Evolutionary conservation across 2,888 invertebrate genomes (phyloP), one percentile per base, ranked within the genome.

Genomic region (Parascotia fuliginaria): DNA sequence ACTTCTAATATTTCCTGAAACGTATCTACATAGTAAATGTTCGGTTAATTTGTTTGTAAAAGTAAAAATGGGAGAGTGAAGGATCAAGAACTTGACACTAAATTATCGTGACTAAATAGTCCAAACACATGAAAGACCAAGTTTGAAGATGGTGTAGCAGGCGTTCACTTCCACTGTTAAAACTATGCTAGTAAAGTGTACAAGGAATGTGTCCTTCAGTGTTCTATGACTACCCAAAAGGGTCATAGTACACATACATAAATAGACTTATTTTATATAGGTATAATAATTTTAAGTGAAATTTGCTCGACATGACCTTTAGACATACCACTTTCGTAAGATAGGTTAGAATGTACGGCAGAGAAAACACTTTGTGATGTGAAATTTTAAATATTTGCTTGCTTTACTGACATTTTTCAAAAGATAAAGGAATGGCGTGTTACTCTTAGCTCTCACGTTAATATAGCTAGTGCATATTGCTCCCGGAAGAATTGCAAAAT

Each of bases 401-500:
- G 47, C 57, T 52, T 58, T 49, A 52, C 62, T 69, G 67, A 66
- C 60, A 67, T 70, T 70, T 66, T 67, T 49, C 40, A 55, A 55
- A 59, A 51, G 55, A 67, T 42, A 60, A 55, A 62, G 66, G 39
- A 65, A 47, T 44, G 48, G 32, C 51, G 52, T 49, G 51, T 48
- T 50, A 34, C 54, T 65, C 53, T 53, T 58, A 52, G 56, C 51
- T 59, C 33, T 53, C 39, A 61, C 51, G 55, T 69, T 59, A 66
- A 69, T 59, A 54, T 55, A 65, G 42, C 47, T 46, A 42, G 48
- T 54, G 51, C 49, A 61, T 58, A 69, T 58, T 66, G 55, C 65
- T 51, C 51, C 51, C 55, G 36, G 38, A 37, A 46, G 59, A 42
- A 54, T 54, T 36, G 39, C 43, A 44, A 69, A 65, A 56, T 62